These are phyloP conservation scores for Campaea margaritaria DNA, from an alignment of 2,888 invertebrate genomes.

Conservation along the genomic window DNA sequence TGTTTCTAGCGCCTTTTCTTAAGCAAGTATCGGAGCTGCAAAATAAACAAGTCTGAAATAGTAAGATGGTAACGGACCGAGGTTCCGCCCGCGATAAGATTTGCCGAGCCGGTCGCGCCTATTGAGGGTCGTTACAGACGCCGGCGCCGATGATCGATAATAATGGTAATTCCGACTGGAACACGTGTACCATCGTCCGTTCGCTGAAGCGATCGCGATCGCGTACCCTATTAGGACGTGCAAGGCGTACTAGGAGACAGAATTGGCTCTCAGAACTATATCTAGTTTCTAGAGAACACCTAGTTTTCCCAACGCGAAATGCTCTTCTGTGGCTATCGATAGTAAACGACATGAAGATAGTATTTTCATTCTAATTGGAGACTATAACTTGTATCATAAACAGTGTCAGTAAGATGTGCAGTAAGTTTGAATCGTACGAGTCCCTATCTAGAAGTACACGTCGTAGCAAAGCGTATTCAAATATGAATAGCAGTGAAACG, in stretches of 20 bases:
- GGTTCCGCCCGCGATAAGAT: slow-evolving; percentile 66
- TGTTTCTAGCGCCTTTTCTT: slow-evolving; percentile 37
- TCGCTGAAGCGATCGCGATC: slow-evolving; percentile 72
- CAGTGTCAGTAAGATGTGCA: neutral
- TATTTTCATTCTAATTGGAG: slow-evolving; percentile 38
- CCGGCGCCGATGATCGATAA: slow-evolving; percentile 83
- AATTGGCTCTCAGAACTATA: slow-evolving; percentile 54
- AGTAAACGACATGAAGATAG: slow-evolving; percentile 36
- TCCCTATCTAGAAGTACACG: no score
- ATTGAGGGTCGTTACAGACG: slow-evolving; percentile 80
- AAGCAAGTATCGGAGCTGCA: slow-evolving; percentile 43
- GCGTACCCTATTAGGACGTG: slow-evolving; percentile 77
- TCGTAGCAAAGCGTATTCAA: slow-evolving; percentile 18
- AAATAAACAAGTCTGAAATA: slow-evolving; percentile 67
- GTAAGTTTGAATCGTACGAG: neutral
- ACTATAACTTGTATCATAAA: slow-evolving; percentile 2
- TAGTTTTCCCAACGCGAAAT: slow-evolving; percentile 40
- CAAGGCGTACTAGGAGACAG: slow-evolving; percentile 70
- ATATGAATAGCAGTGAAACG: slow-evolving; percentile 29
- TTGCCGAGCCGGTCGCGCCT: slow-evolving; percentile 67
- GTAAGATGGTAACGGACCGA: slow-evolving; percentile 65
- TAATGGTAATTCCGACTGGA: slow-evolving; percentile 81
- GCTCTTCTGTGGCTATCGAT: slow-evolving; percentile 36
- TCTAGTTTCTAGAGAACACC: slow-evolving; percentile 3
- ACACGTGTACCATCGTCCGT: slow-evolving; percentile 80